Conservation (phyloP, 2,797 vertebrate genomes). For the Enteromius paludinosus region DNA sequence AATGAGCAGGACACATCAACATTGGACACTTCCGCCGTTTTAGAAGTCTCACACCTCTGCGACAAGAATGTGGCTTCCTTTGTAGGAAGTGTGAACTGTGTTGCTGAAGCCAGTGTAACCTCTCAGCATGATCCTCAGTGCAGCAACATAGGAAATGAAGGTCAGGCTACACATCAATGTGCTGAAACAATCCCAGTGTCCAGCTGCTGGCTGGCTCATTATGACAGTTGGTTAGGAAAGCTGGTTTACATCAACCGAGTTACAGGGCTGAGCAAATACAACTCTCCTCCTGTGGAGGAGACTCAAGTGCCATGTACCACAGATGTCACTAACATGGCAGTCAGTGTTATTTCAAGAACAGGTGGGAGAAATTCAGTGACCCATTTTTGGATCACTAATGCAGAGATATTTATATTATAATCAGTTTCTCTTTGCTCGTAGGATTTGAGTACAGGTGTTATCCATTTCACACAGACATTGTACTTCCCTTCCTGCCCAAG, state of each 20-base stretch:
- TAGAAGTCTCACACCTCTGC: slow-evolving; percentile 31
- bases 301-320: slow-evolving; percentile 77
- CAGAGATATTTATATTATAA: slow-evolving; percentile 12
- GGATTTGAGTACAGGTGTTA: slow-evolving; percentile 91
- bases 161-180: slow-evolving; percentile 38
- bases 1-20: slow-evolving; percentile 25
- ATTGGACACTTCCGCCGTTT: background rate
- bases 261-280: slow-evolving; percentile 91
- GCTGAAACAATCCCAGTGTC: slow-evolving; percentile 38
- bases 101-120: slow-evolving; percentile 41
- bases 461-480: slow-evolving; percentile 89
- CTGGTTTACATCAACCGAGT: slow-evolving; percentile 88
- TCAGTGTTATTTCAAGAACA: slow-evolving; percentile 83
- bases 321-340: slow-evolving; percentile 88
- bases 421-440: slow-evolving; percentile 71
- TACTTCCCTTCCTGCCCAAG: slow-evolving; percentile 92
- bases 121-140: slow-evolving; percentile 39
- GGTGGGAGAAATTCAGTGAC: slow-evolving; percentile 75
- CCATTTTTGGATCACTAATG: background rate
- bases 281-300: slow-evolving; percentile 73
- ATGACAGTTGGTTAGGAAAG: slow-evolving; percentile 82
- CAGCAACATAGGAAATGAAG: slow-evolving; percentile 40
- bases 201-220: slow-evolving; percentile 87
- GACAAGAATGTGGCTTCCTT: slow-evolving; percentile 41
- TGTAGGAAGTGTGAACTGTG: slow-evolving; percentile 4